phyloP scores from a whole-genome alignment of 2,888 invertebrate genomes.

The Timema cristinae region DNA sequence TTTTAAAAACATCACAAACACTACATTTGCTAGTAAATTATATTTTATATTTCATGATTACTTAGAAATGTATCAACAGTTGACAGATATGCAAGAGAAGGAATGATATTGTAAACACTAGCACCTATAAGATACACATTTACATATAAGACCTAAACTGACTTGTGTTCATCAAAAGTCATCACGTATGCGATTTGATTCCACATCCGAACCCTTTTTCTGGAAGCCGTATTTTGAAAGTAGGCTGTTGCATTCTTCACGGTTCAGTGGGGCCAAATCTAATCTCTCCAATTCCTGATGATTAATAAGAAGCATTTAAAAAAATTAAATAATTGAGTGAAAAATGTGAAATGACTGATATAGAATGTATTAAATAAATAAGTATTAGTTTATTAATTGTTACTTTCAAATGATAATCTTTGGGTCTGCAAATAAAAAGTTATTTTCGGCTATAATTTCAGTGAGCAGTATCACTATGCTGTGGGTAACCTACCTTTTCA shows the following conservation, averaged over 20 bases:
- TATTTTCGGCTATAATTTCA: not conserved
- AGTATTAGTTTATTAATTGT: not conserved
- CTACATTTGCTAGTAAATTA: too few species aligned
- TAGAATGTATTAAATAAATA: not conserved
- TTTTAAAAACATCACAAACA: too few species aligned
- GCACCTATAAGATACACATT: too few species aligned
- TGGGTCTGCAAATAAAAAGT: not conserved
- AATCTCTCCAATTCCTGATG: constrained; percentile 58
- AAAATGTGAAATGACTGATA: constrained; percentile 15
- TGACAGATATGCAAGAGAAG: too few species aligned
- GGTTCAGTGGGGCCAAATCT: constrained; percentile 52
- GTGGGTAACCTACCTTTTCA: constrained; percentile 44
- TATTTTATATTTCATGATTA: too few species aligned
- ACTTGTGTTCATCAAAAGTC: constrained; percentile 23
- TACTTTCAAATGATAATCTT: not conserved
- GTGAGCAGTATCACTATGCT: not conserved
- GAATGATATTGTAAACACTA: too few species aligned
- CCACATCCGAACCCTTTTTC: constrained; percentile 39
- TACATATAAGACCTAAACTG: too few species aligned
- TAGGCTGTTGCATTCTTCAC: constrained; percentile 64
- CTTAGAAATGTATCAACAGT: too few species aligned
- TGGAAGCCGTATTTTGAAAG: constrained; percentile 57
- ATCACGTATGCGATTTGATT: constrained; percentile 17
- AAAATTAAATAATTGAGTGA: not conserved
- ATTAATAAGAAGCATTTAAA: not conserved